A percentile compares a stretch with the other conserved stretches of the same genome.
Conservation (phyloP, 1,140 invertebrate genomes). For the Ephestia elutella region DNA sequence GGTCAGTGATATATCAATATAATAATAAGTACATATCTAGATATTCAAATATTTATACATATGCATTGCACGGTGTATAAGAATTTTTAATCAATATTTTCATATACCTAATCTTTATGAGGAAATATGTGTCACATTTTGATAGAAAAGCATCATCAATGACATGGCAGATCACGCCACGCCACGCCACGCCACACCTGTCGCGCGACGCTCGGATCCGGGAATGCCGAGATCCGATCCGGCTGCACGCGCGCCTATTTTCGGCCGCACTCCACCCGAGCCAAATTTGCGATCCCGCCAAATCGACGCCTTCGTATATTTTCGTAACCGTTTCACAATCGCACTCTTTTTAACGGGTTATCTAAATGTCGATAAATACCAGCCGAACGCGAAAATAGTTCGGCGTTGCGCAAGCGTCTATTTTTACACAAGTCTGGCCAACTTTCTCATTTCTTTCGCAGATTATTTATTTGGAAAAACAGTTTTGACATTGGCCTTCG, state of each 20-base stretch:
- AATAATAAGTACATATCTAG: too few relatives aligned
- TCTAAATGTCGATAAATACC: constrained; percentile 6
- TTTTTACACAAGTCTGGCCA: constrained; percentile 10
- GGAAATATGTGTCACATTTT: too few relatives aligned
- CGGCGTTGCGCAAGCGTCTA: constrained; percentile 10
- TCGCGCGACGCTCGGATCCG: constrained; percentile 30
- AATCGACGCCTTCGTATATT: constrained; percentile 64
- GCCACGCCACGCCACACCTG: constrained; percentile 22
- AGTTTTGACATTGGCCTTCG: constrained; percentile 64
- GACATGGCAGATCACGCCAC: not conserved
- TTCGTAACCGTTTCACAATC: constrained; percentile 66
- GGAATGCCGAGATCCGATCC: constrained; percentile 66
- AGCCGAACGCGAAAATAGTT: constrained; percentile 7
- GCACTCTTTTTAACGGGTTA: constrained; percentile 7
- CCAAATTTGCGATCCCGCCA: constrained; percentile 70
- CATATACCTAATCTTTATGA: too few relatives aligned
- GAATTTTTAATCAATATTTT: too few relatives aligned
- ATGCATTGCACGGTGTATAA: too few relatives aligned
- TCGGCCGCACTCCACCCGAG: constrained; percentile 48
- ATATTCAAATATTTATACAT: too few relatives aligned
- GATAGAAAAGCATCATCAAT: not conserved
- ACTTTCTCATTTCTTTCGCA: constrained; percentile 14
- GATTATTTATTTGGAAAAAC: constrained; percentile 31
- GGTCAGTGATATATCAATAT: too few relatives aligned
- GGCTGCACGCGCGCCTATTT: constrained; percentile 59